Evolutionary conservation across 1,140 invertebrate species (phyloP), one percentile per base, ranked within the genome.

Genomic region (Drosophila mauritiana): DNA sequence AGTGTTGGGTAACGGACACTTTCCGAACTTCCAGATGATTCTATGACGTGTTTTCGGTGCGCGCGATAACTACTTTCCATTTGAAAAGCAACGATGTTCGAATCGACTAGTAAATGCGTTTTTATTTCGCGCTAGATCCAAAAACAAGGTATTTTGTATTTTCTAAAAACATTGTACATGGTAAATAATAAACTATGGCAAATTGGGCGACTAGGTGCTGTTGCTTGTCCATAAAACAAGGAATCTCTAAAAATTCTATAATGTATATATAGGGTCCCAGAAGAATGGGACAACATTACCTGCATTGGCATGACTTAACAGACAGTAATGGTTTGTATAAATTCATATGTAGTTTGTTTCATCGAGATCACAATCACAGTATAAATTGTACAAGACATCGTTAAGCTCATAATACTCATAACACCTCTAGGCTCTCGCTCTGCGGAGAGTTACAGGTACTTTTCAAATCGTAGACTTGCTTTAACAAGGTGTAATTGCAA

Each of bases 251-350:
- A 27, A 45, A 6, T 10, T 15, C 12, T 70, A 70, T 40, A 39
- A 39, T 54, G 39, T 70, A 48, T 34, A 17, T 34, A 5, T 46
- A 48, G 6, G n/a, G 37, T 59, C 31, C 45, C 17, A 31, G 20
- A 13, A 7, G 22, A 40, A 12, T 17, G 3, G 37, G 22, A 52
- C 13, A 65, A 76, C 73, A 13, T 76, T 76, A 76, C 73, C 73
- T 76, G 61, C 17, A 45, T 15, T 53, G 39, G 54, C 73, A 67
- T 76, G 69, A 74, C 58, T 73, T 74, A 76, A 76, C 61, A 76
- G 64, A 70, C 64, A 70, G 42, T 57, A 25, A 36, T 57, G 7
- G 52, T 70, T 72, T 70, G 42, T 39, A 69, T 70, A 70, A 72
- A 45, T 57, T 56, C 61, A 52, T 70, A 56, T 36, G 51, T 34